Percentiles rank a stretch among this genome's conserved stretches.
These are phyloP conservation scores for Bellardia bayeri DNA, from an alignment of 2,888 invertebrate genomes.

Conservation along the genomic window DNA sequence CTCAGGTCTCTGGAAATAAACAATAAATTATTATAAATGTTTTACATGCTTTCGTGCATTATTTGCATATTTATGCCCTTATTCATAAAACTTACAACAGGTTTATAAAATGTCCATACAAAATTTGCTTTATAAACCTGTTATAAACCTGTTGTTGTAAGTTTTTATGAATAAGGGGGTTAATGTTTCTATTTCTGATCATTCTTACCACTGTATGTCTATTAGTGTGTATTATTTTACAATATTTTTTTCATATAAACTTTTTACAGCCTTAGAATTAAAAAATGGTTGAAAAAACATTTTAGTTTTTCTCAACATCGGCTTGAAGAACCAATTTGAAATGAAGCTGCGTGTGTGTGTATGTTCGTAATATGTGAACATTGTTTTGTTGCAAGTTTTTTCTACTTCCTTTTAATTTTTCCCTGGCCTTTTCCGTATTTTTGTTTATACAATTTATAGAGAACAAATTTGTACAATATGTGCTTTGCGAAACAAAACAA, in stretches of 20 bases:
- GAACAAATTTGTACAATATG: conserved; percentile 82
- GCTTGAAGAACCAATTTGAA: conserved; percentile 32
- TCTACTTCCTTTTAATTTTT: conserved; percentile 51
- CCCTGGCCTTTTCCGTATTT: conserved; percentile 68
- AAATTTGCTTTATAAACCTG: too few relatives aligned
- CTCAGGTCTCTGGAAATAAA: too few relatives aligned
- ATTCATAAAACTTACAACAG: too few relatives aligned
- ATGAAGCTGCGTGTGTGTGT: conserved; percentile 2
- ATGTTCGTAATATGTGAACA: conserved; percentile 60
- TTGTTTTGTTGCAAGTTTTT: conserved; percentile 67
- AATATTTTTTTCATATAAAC: not conserved
- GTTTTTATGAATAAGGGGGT: too few relatives aligned
- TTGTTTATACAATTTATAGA: conserved; percentile 81
- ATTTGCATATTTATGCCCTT: too few relatives aligned
- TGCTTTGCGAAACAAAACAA: conserved; percentile 70
- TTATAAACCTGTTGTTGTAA: too few relatives aligned
- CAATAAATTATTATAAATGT: too few relatives aligned
- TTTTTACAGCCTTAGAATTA: conserved; percentile 46
- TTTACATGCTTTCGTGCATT: too few relatives aligned
- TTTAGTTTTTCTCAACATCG: conserved; percentile 40
- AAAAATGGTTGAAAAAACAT: conserved; percentile 23
- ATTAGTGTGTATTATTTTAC: not conserved
- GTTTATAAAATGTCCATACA: too few relatives aligned
- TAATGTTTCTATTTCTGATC: not conserved
- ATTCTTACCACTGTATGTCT: not conserved